Percentiles rank a stretch among this genome's conserved stretches.
Conservation (phyloP, 2,888 invertebrate species). For the Dynastes hyllus region DNA sequence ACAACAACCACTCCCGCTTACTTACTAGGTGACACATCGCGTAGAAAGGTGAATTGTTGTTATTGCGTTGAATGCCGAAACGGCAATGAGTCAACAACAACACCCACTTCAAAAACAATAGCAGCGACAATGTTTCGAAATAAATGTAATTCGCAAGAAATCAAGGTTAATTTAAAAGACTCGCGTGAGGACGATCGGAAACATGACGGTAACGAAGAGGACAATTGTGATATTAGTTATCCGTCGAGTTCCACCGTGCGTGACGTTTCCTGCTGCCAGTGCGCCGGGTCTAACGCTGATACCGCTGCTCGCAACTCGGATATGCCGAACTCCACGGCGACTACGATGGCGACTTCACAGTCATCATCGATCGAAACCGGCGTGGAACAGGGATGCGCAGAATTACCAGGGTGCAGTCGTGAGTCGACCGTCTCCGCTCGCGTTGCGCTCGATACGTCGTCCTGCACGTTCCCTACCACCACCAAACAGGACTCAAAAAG, state of each 20-base stretch:
- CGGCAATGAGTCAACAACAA: conserved; percentile 28
- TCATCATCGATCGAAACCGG: conserved; percentile 66
- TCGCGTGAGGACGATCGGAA: conserved; percentile 21
- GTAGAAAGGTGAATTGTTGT: conserved; percentile 42
- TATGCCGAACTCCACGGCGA: conserved; percentile 59
- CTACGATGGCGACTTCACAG: conserved; percentile 61
- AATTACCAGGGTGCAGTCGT: conserved; percentile 68
- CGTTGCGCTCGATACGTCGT: conserved; percentile 57
- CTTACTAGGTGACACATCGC: conserved; percentile 46
- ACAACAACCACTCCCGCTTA: conserved; percentile 44
- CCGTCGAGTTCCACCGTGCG: conserved; percentile 21
- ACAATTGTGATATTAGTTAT: conserved; percentile 1
- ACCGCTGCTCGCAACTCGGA: conserved; percentile 42
- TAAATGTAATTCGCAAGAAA: conserved; percentile 41
- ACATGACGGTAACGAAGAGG: conserved; percentile 8
- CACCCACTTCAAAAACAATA: conserved; percentile 4
- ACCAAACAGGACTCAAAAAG: conserved; percentile 53
- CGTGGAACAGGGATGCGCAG: conserved; percentile 65
- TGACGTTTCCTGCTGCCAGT: conserved; percentile 36
- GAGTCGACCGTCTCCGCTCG: conserved; percentile 65
- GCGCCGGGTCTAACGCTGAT: conserved; percentile 32
- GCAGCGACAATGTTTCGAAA: background rate
- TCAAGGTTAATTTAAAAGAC: conserved; percentile 44
- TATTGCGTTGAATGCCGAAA: conserved; percentile 38
- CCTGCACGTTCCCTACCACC: conserved; percentile 49